Base-by-base conservation (phyloP, 2,888 invertebrate genomes). In the Amblyjoppa proteus region DNA sequence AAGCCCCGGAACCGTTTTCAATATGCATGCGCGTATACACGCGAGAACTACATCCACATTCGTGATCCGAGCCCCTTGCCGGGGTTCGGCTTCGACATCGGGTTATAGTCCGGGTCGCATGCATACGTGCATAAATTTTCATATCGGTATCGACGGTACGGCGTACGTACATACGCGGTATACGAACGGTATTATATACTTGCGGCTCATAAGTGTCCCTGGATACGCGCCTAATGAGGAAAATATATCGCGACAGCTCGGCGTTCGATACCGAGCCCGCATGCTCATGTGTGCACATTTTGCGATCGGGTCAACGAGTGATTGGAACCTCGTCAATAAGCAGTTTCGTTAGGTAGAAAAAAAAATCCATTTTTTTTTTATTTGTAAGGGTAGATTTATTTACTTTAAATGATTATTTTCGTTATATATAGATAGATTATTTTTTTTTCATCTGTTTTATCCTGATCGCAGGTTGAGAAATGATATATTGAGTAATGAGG, bases 21-120 rank as follows among this genome's bases (percentile, higher is more conserved):
- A 85, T 85, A 74, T 87, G 82, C 84, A 84, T 82, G 79, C 74
- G 79, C 76, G 74, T 80, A 81, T 85, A 75, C 73, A 53, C 85
- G 69, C 49, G 61, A 66, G 56, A 79, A 28, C 51, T 58, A 68
- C 64, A 41, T 25, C 31, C 73, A 68, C 61, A 38, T 16, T 58
- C 68, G 53, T n/a, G 69, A 64, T 49, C 56, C 16, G 34, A 34
- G 41, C 20, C 53, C 49, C 49, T 20, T 56, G n/a, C 45, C 25
- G 49, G 38, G 28, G 71, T 38, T 61, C 45, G 45, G 28, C 73
- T 81, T 84, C 74, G 61, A 61, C 81, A 79, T 73, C 64, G 70
- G 56, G 75, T 78, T 83, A 79, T 45, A 45, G 45, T 73, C 78
- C 70, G 66, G 41, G 41, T 51, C 81, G 81, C 81, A 58, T 68